Conservation (phyloP, 2,797 vertebrate genomes). For the Oreonectes daqikongensis region DNA sequence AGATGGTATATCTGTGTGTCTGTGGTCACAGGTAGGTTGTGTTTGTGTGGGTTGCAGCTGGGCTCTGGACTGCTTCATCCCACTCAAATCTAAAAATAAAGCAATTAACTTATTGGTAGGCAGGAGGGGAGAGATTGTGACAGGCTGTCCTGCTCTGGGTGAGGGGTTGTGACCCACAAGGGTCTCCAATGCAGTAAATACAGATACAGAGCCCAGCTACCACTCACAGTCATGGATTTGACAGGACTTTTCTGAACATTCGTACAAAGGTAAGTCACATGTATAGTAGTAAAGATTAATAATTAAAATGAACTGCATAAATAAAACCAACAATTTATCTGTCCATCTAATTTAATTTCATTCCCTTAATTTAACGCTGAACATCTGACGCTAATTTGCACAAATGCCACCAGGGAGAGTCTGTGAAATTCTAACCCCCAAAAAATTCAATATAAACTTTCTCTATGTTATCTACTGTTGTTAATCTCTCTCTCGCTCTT, state of each 20-base stretch:
- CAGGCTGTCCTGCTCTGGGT: slow-evolving; percentile 75
- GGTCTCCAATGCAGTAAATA: slow-evolving; percentile 50
- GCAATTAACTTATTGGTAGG: slow-evolving; percentile 81
- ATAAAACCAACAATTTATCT: slow-evolving; percentile 10
- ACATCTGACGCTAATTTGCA: not conserved
- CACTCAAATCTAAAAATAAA: slow-evolving; percentile 70
- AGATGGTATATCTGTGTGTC: slow-evolving; percentile 26
- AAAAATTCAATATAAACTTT: not conserved
- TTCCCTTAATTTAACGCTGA: not conserved
- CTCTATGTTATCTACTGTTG: not conserved
- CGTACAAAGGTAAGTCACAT: slow-evolving; percentile 9
- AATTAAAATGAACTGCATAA: not conserved
- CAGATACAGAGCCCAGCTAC: slow-evolving; percentile 18
- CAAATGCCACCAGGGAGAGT: not conserved
- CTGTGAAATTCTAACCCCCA: not conserved
- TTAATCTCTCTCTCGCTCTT: slow-evolving; percentile 8
- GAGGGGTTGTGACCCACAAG: slow-evolving; percentile 70
- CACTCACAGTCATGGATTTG: slow-evolving; percentile 1
- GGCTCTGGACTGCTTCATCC: slow-evolving; percentile 32
- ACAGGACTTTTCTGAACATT: slow-evolving; percentile 24
- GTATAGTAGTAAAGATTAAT: slow-evolving; percentile 24
- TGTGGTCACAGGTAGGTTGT: slow-evolving; percentile 36
- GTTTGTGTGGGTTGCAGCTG: slow-evolving; percentile 45
- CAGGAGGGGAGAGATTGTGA: slow-evolving; percentile 70
- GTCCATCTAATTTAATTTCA: not conserved